Base-by-base conservation (phyloP, 2,888 invertebrate species). In the Pollenia griseotomentosa region DNA sequence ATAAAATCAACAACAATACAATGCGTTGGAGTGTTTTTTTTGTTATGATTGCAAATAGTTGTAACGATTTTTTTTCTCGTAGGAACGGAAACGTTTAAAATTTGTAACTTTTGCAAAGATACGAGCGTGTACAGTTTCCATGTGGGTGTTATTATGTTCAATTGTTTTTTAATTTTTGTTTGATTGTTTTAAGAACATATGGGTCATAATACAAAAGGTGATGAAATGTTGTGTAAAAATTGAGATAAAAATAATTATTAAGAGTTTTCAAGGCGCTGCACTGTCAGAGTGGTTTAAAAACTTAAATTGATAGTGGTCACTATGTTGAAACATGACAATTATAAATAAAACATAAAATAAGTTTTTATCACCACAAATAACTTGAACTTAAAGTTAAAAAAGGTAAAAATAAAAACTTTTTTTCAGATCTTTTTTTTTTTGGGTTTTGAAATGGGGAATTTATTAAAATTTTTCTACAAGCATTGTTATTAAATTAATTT, bases 51-150 rank as follows among this genome's bases (percentile, higher is more conserved):
- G 59, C 19, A 55, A 71, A 40, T 74, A n/a, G 57, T n/a, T 66
- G 19, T 23, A 23, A 10, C 40, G 8, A n/a, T 57, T 40, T 33
- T 46, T 55, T 46, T 73, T 44, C 16, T 16, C 48, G 10, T 66
- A 57, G 61, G 11, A 83, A 83, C 83, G 77, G 83, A 83, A 83
- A 83, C 77, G 68, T 77, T 83, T 70, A 63, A 77, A 70, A 70
- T 44, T 61, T 53, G 14, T 66, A 48, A 9, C 5, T n/a, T 65
- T 81, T 57, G 55, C 14, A 16, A 11, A 19, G 8, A 73, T 51
- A 71, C 42, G 12, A 42, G 19, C 11, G 9, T 11, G 23, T 10
- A 40, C 2, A 66, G 59, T 53, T 83, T 46, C 7, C 63, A 70
- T 46, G 75, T 77, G 63, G 83, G 70, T 83, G 83, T 83, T 71